Evolutionary conservation across 2,888 invertebrate genomes (phyloP), one percentile per base, ranked within the genome.

Genomic region (Danaus chrysippus): DNA sequence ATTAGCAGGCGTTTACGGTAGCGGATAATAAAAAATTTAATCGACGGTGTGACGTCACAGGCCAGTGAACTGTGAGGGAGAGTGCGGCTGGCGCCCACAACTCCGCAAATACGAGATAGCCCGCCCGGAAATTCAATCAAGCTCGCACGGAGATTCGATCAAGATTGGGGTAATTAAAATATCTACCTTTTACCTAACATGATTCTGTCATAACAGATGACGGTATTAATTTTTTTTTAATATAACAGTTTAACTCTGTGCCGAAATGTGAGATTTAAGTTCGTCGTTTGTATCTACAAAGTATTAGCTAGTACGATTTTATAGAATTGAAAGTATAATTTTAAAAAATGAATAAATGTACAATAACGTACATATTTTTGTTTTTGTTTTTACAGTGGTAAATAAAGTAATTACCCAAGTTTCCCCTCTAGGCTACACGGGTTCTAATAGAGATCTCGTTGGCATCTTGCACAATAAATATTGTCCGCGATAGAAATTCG

Each of bases 151-250:
- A 85, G 84, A 87, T 88, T 84, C 85, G 78, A 89, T 88, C 86
- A 86, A 86, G 86, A 88, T 87, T 83, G 79, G 83, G 82, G 83
- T 89, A 87, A 87, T 89, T 89, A 89, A 87, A 87, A 87, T 86
- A 81, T 82, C 80, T 79, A 81, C 58, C 64, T 84, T 86, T 81
- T 82, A 76, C 76, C 78, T 79, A 77, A 70, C 61, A 67, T 59
- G 55, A 44, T 58, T 56, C 54, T 34, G 44, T 59, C 49, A 17
- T 49, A 49, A 17, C 49, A 49, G 49, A 10, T 49, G 49, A 17
- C 17, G 17, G 9, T 49, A 49, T 49, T 17, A 49, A 49, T 17
- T n/a, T 15, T 49, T 49, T 49, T 49, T 49, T 49, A 9, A n/a
- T 49, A 15, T 23, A 23, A 34, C 23, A 1, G 23, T 34, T 34